phyloP scores from a whole-genome alignment of 2,797 vertebrate species.

The Sebastes taczanowskii region DNA sequence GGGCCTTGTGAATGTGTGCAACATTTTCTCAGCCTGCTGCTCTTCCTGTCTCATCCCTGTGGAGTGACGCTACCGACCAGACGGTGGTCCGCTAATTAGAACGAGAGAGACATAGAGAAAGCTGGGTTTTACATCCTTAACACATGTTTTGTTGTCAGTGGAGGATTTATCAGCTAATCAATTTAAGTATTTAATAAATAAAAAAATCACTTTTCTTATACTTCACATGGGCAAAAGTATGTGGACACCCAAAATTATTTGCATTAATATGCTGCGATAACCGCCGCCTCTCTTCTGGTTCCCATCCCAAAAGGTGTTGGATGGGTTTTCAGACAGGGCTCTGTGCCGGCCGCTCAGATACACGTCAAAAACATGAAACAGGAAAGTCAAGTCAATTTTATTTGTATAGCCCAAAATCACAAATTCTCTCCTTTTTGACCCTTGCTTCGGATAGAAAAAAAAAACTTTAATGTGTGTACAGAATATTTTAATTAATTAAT shows the following conservation, averaged over 20 bases:
- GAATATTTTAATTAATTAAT: too few species aligned
- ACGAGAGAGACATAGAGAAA: not conserved
- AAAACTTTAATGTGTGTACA: too few species aligned
- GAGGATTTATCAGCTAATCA: not conserved
- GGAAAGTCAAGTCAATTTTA: not conserved
- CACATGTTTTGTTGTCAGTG: not conserved
- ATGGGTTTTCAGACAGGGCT: too few species aligned
- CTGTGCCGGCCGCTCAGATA: too few species aligned
- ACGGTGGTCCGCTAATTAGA: conserved; percentile 33
- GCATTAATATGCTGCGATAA: not conserved
- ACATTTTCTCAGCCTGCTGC: conserved; percentile 59
- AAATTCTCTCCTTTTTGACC: not conserved
- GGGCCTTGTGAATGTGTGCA: conserved; percentile 35
- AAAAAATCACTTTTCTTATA: not conserved
- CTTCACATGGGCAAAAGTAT: not conserved
- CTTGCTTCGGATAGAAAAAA: too few species aligned
- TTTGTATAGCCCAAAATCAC: not conserved
- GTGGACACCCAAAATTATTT: not conserved
- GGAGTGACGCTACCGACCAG: conserved; percentile 39
- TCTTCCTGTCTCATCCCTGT: conserved; percentile 72
- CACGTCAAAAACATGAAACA: not conserved
- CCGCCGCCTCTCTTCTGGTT: not conserved
- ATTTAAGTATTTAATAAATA: not conserved
- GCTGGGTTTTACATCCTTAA: not conserved
- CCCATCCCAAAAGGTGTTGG: not conserved